A percentile compares a stretch with the other conserved stretches of the same genome.
These are phyloP conservation scores for Tautogolabrus adspersus DNA, from an alignment of 2,113 vertebrate genomes.

Conservation along the genomic window DNA sequence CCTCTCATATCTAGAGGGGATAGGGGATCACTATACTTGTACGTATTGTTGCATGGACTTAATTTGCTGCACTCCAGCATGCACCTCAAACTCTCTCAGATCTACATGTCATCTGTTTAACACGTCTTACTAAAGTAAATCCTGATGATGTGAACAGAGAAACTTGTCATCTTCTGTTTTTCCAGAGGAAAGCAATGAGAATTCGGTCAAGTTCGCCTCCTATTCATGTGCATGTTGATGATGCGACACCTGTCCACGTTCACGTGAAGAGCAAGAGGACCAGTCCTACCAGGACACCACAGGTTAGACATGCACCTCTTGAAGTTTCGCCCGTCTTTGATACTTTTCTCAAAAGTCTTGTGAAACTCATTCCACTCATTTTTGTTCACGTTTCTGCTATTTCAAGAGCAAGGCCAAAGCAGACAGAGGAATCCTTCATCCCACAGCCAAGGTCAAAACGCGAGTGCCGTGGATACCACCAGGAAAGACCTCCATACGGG, in stretches of 20 bases:
- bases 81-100: too few species aligned
- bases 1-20: too few species aligned
- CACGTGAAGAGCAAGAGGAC: constrained; percentile 90
- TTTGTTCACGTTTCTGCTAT: constrained; percentile 8
- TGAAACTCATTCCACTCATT: not conserved
- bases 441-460: constrained; percentile 86
- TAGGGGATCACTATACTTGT: too few species aligned
- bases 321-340: too few species aligned
- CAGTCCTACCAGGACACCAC: constrained; percentile 73
- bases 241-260: constrained; percentile 91
- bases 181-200: constrained; percentile 88
- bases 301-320: constrained; percentile 71
- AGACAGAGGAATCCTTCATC: constrained; percentile 67
- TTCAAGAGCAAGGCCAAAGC: constrained; percentile 68
- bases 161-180: not conserved
- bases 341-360: not conserved
- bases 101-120: too few species aligned
- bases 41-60: too few species aligned
- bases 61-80: too few species aligned
- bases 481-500: constrained; percentile 85
- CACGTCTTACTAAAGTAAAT: not conserved
- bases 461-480: constrained; percentile 91
- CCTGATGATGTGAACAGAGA: not conserved
- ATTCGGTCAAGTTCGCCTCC: constrained; percentile 89
- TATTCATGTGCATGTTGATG: constrained; percentile 92